Conservation (phyloP, 2,113 vertebrate genomes). For the Xenus cinereus region DNA sequence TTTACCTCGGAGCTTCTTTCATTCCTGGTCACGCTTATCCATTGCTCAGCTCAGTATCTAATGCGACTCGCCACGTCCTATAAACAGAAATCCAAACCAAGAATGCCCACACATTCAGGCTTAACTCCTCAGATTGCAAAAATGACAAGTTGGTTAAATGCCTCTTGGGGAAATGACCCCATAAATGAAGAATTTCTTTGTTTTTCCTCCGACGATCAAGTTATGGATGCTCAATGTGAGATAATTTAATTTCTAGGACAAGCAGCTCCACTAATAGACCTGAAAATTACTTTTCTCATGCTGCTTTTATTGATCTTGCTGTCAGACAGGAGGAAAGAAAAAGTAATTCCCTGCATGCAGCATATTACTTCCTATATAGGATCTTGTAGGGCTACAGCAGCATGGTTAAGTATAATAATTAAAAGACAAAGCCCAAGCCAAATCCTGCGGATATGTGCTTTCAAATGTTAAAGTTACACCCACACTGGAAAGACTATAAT, state of each 20-base stretch:
- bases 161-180: not conserved
- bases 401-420: not conserved
- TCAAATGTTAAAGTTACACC: not conserved
- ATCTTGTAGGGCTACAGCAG: not conserved
- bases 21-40: fast-evolving
- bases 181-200: not conserved
- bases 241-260: not conserved
- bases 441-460: not conserved
- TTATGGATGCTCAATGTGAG: not conserved
- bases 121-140: not conserved
- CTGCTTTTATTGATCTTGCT: not conserved
- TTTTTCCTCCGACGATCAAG: not conserved
- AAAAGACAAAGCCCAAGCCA: not conserved
- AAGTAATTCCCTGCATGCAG: not conserved
- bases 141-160: not conserved
- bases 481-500: not conserved
- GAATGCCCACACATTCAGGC: too few species aligned
- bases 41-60: not conserved
- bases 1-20: not conserved
- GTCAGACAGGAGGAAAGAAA: not conserved
- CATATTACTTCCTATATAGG: not conserved
- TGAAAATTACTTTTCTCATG: not conserved
- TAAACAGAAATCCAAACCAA: not conserved
- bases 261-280: not conserved
- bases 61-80: not conserved